A percentile compares a stretch with the other conserved stretches of the same genome.
These are phyloP conservation scores for Ormyrus nitidulus DNA, from an alignment of 2,888 invertebrate species.

Conservation along the genomic window DNA sequence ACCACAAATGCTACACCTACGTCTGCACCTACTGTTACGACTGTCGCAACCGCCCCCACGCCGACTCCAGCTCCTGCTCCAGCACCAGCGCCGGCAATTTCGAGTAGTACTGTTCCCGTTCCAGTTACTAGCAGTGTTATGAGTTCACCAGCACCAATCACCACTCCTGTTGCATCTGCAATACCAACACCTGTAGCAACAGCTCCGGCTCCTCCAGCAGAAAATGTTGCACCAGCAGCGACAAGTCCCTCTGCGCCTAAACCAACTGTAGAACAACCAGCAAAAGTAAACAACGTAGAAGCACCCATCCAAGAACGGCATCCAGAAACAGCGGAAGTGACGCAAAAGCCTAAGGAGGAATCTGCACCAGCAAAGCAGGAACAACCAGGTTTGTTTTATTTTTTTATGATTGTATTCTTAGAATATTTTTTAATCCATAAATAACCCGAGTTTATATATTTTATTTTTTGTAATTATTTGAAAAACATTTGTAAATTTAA, in stretches of 20 bases:
- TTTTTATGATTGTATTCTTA: slow-evolving; percentile 5
- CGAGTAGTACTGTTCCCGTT: neutral
- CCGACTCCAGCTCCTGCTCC: neutral
- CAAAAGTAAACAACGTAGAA: slow-evolving; percentile 42
- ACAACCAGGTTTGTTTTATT: slow-evolving; percentile 49
- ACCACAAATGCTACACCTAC: neutral
- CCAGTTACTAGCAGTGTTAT: slow-evolving; percentile 15
- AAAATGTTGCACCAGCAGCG: slow-evolving; percentile 21
- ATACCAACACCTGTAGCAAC: neutral
- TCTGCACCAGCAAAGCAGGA: slow-evolving; percentile 26
- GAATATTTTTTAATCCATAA: neutral
- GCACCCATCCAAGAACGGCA: slow-evolving; percentile 17
- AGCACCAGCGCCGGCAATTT: slow-evolving; percentile 3
- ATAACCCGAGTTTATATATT: neutral
- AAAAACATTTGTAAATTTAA: slow-evolving; percentile 2
- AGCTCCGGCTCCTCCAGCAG: slow-evolving; percentile 5
- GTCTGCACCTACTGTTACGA: neutral
- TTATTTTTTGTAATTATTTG: neutral
- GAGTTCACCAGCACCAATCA: neutral
- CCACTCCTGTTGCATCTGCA: slow-evolving; percentile 33
- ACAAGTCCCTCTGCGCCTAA: slow-evolving; percentile 3
- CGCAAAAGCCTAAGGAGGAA: slow-evolving; percentile 53
- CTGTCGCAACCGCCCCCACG: slow-evolving; percentile 4
- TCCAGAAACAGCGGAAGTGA: slow-evolving; percentile 14
- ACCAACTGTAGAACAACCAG: slow-evolving; percentile 15